Base-by-base conservation (phyloP, 2,113 vertebrate genomes). In the Aldabrachelys gigantea region DNA sequence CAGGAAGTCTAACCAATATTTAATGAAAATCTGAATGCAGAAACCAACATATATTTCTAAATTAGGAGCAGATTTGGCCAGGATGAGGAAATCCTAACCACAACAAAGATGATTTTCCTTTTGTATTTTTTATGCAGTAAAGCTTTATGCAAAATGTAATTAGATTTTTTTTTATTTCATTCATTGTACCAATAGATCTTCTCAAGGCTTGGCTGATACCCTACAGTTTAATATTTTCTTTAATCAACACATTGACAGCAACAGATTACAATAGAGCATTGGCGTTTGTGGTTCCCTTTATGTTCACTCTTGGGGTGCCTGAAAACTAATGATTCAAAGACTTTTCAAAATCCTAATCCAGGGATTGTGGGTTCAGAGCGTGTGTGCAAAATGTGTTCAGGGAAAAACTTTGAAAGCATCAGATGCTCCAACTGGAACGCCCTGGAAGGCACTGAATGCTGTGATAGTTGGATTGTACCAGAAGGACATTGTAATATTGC, bases 81-180 rank as follows among this genome's bases (percentile, higher is more conserved):
- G 83, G 56, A 94, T 92, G 75, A 85, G 84, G 94, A 94, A 95
- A 93, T 90, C 81, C 0, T 87, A 97, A 95, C 95, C 94, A 96
- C 91, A 89, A 87, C 85, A 94, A 96, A 97, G 96, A 79, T 82
- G 62, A 80, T 83, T 88, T 94, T 90, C 29, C 78, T 96, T 95
- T 96, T 96, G 86, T 89, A 92, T 95, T 91, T 89, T 80, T 91
- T 95, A 89, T 92, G 91, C 87, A 91, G 54, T 84, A 96, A 97
- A 94, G 54, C 96, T 96, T 93, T 81, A 91, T 95, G 90, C 52
- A 89, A 98, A 97, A 86, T 90, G 29, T 95, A 92, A 95, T 95
- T 95, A 93, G 75, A 82, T 31, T 80, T 65, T 44, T 41, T 87
- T 91, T 85, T 8, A 8, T 80, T 94, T 94, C 35, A 54, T 90